Evolutionary conservation across 2,113 vertebrate species (phyloP).

Genomic region (Corvus hawaiiensis): DNA sequence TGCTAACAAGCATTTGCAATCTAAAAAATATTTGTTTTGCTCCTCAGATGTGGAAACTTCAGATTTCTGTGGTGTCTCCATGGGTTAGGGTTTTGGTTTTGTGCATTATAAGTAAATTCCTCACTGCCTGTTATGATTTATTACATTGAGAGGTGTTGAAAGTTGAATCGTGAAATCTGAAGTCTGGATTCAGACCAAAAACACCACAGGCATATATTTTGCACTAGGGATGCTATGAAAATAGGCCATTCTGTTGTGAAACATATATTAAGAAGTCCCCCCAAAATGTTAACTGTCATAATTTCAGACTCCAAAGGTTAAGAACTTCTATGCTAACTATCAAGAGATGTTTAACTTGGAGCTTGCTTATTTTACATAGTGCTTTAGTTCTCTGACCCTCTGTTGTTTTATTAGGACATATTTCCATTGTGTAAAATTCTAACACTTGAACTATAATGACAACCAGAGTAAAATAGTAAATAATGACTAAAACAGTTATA

Average conservation of each 20-base stretch:
- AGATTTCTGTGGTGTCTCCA: slow-evolving; percentile 3
- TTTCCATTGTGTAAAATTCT: neutral
- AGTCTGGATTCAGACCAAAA: slow-evolving; percentile 46
- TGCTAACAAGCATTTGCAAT: neutral
- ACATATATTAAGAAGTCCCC: neutral
- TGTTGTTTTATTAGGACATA: neutral
- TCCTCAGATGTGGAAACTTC: slow-evolving; percentile 17
- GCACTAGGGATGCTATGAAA: slow-evolving; percentile 15
- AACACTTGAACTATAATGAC: neutral
- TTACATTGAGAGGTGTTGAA: slow-evolving; percentile 50
- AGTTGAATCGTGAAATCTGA: slow-evolving; percentile 45
- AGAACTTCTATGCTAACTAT: neutral
- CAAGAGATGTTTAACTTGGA: slow-evolving; percentile 21
- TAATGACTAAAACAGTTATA: neutral
- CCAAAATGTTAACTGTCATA: slow-evolving; percentile 25
- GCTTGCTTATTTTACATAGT: neutral
- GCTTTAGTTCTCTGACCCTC: neutral
- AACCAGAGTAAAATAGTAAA: neutral
- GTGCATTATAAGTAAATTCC: slow-evolving; percentile 3
- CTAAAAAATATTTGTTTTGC: slow-evolving; percentile 6
- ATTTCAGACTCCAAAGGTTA: slow-evolving; percentile 38
- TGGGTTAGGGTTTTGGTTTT: neutral
- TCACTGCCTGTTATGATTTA: slow-evolving; percentile 46
- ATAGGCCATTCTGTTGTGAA: neutral
- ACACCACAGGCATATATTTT: slow-evolving; percentile 43